Evolutionary conservation across 2,113 vertebrate species (phyloP).

Genomic region (Kobus ellipsiprymnus): DNA sequence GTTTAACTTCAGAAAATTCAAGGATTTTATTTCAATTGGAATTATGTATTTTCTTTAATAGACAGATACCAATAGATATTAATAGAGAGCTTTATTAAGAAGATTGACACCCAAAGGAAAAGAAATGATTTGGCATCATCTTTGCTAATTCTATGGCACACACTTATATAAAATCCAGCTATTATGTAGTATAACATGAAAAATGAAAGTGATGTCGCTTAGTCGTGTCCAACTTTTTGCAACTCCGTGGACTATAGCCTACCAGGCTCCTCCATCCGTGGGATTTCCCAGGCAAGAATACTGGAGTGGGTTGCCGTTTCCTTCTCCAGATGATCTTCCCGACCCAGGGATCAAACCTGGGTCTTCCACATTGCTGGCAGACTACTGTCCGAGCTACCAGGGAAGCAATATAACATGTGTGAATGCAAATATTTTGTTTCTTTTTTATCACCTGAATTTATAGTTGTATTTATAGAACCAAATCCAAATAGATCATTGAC

Average conservation of each 20-base stretch:
- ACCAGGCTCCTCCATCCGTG: neutral
- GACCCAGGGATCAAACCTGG: neutral
- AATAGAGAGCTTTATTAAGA: neutral
- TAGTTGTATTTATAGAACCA: neutral
- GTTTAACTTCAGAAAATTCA: neutral
- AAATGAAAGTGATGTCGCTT: neutral
- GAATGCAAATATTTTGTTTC: neutral
- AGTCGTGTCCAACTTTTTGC: neutral
- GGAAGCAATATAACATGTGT: neutral
- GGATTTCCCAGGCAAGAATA: neutral
- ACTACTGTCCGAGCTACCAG: neutral
- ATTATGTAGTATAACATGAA: neutral
- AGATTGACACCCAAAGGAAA: neutral
- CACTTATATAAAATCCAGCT: neutral
- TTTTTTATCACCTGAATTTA: neutral
- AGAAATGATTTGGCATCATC: neutral
- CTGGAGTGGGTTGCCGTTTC: neutral
- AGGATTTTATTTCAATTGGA: neutral
- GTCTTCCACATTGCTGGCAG: neutral
- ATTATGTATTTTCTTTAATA: neutral
- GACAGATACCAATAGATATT: neutral
- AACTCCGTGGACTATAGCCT: neutral
- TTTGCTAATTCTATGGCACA: neutral
- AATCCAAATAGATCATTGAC: neutral
- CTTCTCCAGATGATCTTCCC: neutral